These are phyloP conservation scores for Crypturellus undulatus DNA, from an alignment of 2,113 vertebrate genomes.

Conservation along the genomic window DNA sequence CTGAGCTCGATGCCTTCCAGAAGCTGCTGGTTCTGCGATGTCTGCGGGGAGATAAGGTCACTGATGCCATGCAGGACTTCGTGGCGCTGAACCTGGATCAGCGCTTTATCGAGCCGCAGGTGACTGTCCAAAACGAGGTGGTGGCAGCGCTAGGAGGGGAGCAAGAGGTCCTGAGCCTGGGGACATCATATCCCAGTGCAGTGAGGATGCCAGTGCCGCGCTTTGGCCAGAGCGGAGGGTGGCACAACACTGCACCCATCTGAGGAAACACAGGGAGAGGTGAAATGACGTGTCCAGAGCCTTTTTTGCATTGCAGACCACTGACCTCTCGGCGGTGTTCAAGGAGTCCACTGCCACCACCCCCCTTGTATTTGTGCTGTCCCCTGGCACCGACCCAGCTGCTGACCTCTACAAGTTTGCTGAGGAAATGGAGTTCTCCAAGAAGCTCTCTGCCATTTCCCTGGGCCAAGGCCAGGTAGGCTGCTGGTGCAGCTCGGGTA, in stretches of 20 bases:
- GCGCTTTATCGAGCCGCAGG: slow-evolving; percentile 91
- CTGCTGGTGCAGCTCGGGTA: not conserved
- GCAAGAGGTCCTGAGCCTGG: not conserved
- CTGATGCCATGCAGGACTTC: slow-evolving; percentile 91
- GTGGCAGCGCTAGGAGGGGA: not conserved
- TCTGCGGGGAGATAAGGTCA: slow-evolving; percentile 87
- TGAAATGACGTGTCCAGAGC: not conserved
- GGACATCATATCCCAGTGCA: not conserved
- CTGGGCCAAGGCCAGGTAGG: slow-evolving; percentile 92
- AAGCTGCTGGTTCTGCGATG: slow-evolving; percentile 89
- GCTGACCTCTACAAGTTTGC: slow-evolving; percentile 92
- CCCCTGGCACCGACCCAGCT: slow-evolving; percentile 89
- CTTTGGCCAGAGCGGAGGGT: not conserved
- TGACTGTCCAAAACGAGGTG: not conserved
- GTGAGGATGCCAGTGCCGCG: accelerated
- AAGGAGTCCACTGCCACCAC: slow-evolving; percentile 83
- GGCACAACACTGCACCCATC: not conserved
- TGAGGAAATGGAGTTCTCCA: slow-evolving; percentile 90
- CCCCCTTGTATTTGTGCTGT: slow-evolving; percentile 89
- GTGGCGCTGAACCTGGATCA: slow-evolving; percentile 84
- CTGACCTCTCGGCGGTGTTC: slow-evolving; percentile 86
- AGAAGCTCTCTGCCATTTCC: slow-evolving; percentile 89
- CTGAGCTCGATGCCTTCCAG: slow-evolving; percentile 86
- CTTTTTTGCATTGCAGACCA: slow-evolving; percentile 76
- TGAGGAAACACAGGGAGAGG: not conserved